Evolutionary conservation across 2,113 vertebrate genomes (phyloP).

Genomic region (Dicerorhinus sumatrensis): DNA sequence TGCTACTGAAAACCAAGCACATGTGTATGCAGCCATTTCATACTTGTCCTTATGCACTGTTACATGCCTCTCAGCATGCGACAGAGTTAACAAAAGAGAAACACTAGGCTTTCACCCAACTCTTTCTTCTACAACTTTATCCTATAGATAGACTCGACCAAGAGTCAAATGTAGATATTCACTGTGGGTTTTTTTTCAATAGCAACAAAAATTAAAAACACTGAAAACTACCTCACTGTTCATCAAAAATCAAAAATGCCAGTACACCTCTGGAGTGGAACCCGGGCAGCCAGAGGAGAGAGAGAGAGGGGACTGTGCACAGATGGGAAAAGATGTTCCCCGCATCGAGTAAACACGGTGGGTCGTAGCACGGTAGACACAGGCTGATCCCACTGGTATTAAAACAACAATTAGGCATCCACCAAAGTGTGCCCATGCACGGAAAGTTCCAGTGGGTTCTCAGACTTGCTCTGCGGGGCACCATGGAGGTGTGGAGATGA

Average conservation of each 20-base stretch:
- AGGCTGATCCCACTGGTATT: background rate
- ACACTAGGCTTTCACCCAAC: background rate
- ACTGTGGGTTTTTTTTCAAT: background rate
- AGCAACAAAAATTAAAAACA: background rate
- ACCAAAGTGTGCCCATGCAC: background rate
- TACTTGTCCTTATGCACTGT: background rate
- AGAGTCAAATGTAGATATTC: background rate
- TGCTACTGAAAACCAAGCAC: background rate
- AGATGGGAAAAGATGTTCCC: background rate
- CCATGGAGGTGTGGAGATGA: no score
- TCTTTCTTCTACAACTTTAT: background rate
- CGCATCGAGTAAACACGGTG: fast-evolving
- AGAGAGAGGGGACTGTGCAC: background rate
- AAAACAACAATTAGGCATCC: background rate
- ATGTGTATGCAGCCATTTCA: fast-evolving
- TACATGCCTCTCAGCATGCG: background rate
- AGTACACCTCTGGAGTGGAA: background rate
- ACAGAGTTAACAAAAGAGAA: background rate
- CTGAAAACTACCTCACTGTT: background rate
- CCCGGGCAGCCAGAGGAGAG: background rate
- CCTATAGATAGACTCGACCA: background rate
- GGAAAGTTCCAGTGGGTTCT: background rate
- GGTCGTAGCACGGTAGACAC: background rate
- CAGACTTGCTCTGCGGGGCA: background rate
- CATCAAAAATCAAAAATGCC: background rate